Conservation (phyloP, 2,888 invertebrate species). For the Ecliptopera silaceata region DNA sequence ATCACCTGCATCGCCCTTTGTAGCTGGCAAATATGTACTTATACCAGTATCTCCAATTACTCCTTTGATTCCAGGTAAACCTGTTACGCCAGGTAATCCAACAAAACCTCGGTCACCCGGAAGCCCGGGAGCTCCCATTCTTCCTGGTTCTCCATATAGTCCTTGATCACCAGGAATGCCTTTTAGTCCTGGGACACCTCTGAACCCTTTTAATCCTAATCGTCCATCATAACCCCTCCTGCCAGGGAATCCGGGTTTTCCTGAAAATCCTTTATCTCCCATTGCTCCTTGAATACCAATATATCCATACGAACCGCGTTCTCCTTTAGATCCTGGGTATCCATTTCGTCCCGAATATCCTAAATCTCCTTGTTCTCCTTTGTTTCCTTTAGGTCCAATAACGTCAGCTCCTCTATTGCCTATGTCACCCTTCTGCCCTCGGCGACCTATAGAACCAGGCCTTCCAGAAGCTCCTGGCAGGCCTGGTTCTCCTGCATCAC, state of each 20-base stretch:
- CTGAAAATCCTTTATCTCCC: constrained; percentile 80
- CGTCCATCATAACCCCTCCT: constrained; percentile 72
- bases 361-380: constrained; percentile 84
- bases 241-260: constrained; percentile 83
- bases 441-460: constrained; percentile 58
- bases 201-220: constrained; percentile 72
- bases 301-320: constrained; percentile 80
- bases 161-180: constrained; percentile 58
- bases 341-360: constrained; percentile 81
- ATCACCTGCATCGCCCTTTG: constrained; percentile 76
- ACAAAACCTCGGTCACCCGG: constrained; percentile 77
- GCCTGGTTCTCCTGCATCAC: constrained; percentile 78
- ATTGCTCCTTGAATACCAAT: constrained; percentile 72
- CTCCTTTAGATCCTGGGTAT: constrained; percentile 78
- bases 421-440: constrained; percentile 81
- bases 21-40: constrained; percentile 57
- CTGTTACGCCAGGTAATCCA: constrained; percentile 55
- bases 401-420: constrained; percentile 81
- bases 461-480: constrained; percentile 76
- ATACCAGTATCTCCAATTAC: constrained; percentile 64
- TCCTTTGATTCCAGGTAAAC: constrained; percentile 45
- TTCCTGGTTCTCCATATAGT: constrained; percentile 63
- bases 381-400: constrained; percentile 80
- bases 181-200: constrained; percentile 67
- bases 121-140: constrained; percentile 77